A percentile compares a stretch with the other conserved stretches of the same genome.
phyloP scores from a whole-genome alignment of 2,797 vertebrate species.

The Eulemur rubriventer region DNA sequence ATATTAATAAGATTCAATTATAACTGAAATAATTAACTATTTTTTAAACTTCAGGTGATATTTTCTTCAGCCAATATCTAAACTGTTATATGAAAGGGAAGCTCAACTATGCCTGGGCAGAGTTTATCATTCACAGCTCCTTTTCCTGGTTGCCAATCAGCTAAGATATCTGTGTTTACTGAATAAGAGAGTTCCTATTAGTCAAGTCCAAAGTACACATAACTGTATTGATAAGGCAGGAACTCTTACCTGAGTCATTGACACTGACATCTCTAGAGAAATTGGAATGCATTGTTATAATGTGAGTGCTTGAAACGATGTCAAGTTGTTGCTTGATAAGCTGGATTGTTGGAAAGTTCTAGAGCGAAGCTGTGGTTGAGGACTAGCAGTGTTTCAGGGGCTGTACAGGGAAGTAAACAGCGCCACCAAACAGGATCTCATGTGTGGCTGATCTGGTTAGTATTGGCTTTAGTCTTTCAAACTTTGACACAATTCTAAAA shows the following conservation, averaged over 20 bases:
- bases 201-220: neutral
- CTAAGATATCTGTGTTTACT: neutral
- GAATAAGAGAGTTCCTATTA: neutral
- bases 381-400: neutral
- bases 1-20: neutral
- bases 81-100: neutral
- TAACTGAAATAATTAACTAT: neutral
- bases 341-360: neutral
- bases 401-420: neutral
- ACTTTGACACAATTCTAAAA: neutral
- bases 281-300: conserved; percentile 3
- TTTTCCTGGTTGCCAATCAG: conserved; percentile 38
- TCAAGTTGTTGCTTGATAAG: neutral
- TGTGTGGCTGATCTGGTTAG: neutral
- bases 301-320: neutral
- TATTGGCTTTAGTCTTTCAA: neutral
- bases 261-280: neutral
- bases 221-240: neutral
- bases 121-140: neutral
- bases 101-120: neutral
- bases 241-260: neutral
- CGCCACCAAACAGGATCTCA: neutral
- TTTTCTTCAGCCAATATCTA: neutral
- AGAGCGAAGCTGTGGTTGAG: neutral
- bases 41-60: neutral